Base-by-base conservation (phyloP, 2,888 invertebrate genomes). In the Nomada lathburiana region DNA sequence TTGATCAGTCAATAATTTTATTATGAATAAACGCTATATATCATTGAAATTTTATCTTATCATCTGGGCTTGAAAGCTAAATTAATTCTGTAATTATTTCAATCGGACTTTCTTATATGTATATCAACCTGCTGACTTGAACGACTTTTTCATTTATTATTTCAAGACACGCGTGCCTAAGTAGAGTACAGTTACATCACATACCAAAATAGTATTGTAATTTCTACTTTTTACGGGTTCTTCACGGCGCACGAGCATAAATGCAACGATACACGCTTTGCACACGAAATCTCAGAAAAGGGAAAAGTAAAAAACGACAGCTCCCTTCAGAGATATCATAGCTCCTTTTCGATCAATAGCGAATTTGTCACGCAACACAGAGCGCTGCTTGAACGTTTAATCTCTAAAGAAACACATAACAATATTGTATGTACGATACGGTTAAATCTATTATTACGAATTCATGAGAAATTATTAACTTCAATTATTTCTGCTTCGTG, bases 221-320 rank as follows among this genome's bases (percentile, higher is more conserved):
- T 20, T 44, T 44, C 23, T 29, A 53, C 64, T 11, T 20, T 64
- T 55, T 63, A 64, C 44, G 16, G 29, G 11, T 52, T 26, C 26
- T 52, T 65, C 29, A 65, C 65, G 65, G 65, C 52, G 5, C n/a
- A 7, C 26, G 26, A 26, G 5, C 47, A 13, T 26, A 50, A 50
- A 50, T 16, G 29, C 52, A 10, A 36, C n/a, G 65, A 53, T 67
- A 52, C 52, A 67, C 52, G 65, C 23, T 47, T 47, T 7, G 18
- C 44, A 55, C 53, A 44, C 73, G 36, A 42, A 44, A 44, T 18
- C 20, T 7, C 44, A 13, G 18, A 23, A n/a, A 44, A 44, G 44
- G 20, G 13, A 3, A 11, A 23, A 26, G 11, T 2, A 13, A 57
- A 44, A n/a, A 44, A 26, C 16, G 16, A 68, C 36, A 62, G 36